These are phyloP conservation scores for Cygnus buccinator DNA, from an alignment of 2,113 vertebrate genomes.

Conservation along the genomic window DNA sequence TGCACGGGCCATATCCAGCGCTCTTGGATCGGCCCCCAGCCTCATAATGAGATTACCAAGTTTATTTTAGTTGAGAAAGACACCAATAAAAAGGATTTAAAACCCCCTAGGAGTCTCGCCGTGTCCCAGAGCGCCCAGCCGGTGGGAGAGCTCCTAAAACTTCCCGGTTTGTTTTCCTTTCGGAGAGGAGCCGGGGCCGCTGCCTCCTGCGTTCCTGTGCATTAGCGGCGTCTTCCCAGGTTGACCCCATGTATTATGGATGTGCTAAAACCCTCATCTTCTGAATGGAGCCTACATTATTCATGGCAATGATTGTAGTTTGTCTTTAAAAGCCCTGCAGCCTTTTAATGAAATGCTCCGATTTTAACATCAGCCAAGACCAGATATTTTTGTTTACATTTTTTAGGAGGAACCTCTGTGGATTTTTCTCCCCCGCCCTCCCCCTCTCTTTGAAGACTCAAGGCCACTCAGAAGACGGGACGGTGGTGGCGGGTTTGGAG, in stretches of 20 bases:
- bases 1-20: neutral
- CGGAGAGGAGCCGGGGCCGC: neutral
- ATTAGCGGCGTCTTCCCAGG: slow-evolving; percentile 39
- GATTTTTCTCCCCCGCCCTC: neutral
- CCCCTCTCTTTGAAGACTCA: slow-evolving; percentile 12
- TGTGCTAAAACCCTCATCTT: slow-evolving; percentile 45
- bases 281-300: slow-evolving; percentile 67
- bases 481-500: accelerated
- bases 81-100: slow-evolving; percentile 53
- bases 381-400: slow-evolving; percentile 54
- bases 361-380: slow-evolving; percentile 38
- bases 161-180: slow-evolving; percentile 29
- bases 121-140: neutral
- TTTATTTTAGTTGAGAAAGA: slow-evolving; percentile 57
- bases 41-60: slow-evolving; percentile 50
- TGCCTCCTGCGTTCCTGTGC: slow-evolving; percentile 26
- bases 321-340: slow-evolving; percentile 67
- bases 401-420: slow-evolving; percentile 35
- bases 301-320: slow-evolving; percentile 56
- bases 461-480: neutral
- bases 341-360: slow-evolving; percentile 60
- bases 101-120: neutral
- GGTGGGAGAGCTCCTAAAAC: neutral
- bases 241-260: slow-evolving; percentile 70
- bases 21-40: neutral